Evolutionary conservation across 2,797 vertebrate species (phyloP).

Genomic region (Ateles fusciceps): DNA sequence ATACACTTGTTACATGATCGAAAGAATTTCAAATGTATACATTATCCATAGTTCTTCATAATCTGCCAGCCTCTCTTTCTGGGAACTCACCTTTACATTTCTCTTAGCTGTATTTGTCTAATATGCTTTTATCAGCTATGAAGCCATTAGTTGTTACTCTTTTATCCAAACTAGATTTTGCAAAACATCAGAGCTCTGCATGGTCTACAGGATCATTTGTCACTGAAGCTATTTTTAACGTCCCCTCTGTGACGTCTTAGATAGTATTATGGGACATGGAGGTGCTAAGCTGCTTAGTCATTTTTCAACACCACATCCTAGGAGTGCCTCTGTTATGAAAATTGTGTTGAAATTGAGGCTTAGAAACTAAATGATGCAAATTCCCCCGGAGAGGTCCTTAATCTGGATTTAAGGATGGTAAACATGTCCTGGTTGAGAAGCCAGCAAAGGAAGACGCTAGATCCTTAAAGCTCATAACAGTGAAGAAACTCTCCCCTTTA

Average conservation of each 20-base stretch:
- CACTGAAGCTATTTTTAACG: neutral
- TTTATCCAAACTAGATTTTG: slow-evolving; percentile 1
- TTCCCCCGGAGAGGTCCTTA: neutral
- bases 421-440: neutral
- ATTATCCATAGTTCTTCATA: neutral
- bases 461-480: neutral
- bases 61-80: neutral
- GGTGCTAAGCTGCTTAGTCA: neutral
- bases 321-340: neutral
- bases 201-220: neutral
- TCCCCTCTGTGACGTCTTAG: neutral
- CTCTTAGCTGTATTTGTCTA: slow-evolving; percentile 32
- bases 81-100: neutral
- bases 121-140: neutral
- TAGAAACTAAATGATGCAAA: neutral
- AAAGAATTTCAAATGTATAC: neutral
- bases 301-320: rapidly evolving
- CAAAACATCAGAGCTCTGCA: neutral
- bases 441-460: neutral
- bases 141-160: neutral
- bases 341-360: neutral
- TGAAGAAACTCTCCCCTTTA: neutral
- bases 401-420: neutral
- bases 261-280: neutral
- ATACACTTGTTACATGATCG: rapidly evolving